These are phyloP conservation scores for Morpho deidamia DNA, from an alignment of 2,888 invertebrate genomes.

Conservation along the genomic window DNA sequence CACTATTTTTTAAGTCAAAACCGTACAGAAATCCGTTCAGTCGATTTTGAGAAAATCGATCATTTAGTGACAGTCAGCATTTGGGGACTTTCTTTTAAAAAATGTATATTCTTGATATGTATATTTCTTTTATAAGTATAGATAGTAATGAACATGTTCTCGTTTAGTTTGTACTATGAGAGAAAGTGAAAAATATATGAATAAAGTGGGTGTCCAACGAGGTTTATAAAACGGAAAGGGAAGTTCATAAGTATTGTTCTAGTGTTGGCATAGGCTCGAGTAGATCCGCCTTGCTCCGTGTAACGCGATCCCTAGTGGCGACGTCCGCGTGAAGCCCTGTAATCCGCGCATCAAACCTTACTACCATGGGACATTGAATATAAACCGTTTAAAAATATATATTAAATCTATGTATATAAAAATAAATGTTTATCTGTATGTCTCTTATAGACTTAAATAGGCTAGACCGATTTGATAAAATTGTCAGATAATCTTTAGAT, in stretches of 20 bases:
- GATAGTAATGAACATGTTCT: background rate
- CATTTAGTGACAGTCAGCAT: too few species aligned
- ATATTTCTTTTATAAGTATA: too few species aligned
- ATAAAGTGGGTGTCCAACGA: constrained; percentile 8
- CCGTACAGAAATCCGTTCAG: too few species aligned
- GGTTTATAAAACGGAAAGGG: constrained; percentile 22
- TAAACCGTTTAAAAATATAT: constrained; percentile 12
- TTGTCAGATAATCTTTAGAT: too few species aligned
- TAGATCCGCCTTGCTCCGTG: constrained; percentile 59
- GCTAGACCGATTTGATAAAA: too few species aligned
- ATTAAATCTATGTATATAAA: too few species aligned
- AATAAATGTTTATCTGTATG: too few species aligned
- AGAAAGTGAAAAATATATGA: background rate
- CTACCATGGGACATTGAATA: constrained; percentile 25
- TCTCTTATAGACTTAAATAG: too few species aligned
- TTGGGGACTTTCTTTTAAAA: too few species aligned
- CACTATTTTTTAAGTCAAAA: too few species aligned
- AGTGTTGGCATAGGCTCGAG: constrained; percentile 35
- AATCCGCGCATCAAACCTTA: constrained; percentile 45
- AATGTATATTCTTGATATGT: too few species aligned
- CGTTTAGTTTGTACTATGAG: background rate
- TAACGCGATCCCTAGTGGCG: constrained; percentile 62
- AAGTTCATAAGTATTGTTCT: constrained; percentile 26
- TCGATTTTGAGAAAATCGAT: too few species aligned
- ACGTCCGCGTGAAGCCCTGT: constrained; percentile 74